These are phyloP conservation scores for Drosophila longiperda DNA, from an alignment of 2,888 invertebrate species.

Conservation along the genomic window DNA sequence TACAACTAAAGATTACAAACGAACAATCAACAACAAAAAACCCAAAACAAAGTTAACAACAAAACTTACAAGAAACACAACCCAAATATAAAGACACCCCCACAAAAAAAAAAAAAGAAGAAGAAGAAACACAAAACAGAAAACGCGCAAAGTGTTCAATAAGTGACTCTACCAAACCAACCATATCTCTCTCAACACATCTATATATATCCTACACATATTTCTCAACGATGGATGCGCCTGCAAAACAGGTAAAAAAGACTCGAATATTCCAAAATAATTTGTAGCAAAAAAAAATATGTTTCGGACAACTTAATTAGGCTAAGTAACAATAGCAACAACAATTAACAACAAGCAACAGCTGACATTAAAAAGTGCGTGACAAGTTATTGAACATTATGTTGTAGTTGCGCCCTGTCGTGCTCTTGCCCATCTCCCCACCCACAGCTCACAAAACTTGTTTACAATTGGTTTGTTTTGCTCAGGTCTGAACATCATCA, in stretches of 20 bases:
- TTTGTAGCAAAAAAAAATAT: slow-evolving; percentile 56
- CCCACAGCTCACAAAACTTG: slow-evolving; percentile 58
- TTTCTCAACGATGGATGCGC: slow-evolving; percentile 75
- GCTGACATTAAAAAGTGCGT: slow-evolving; percentile 57
- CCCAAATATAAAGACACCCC: slow-evolving; percentile 39
- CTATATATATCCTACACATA: slow-evolving; percentile 11
- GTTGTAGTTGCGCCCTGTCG: slow-evolving; percentile 45
- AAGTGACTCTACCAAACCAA: slow-evolving; percentile 34
- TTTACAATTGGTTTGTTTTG: slow-evolving; percentile 67
- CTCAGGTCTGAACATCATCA: slow-evolving; percentile 35
- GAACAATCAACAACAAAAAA: slow-evolving; percentile 19
- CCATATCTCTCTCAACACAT: slow-evolving; percentile 11
- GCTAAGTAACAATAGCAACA: slow-evolving; percentile 64
- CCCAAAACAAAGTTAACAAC: slow-evolving; percentile 49
- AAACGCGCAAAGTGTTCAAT: slow-evolving; percentile 41
- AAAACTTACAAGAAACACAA: slow-evolving; percentile 32
- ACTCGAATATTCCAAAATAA: slow-evolving; percentile 50
- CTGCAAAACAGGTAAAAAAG: slow-evolving; percentile 70
- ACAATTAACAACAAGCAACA: slow-evolving; percentile 22
- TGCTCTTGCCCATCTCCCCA: slow-evolving; percentile 37
- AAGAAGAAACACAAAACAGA: slow-evolving; percentile 5
- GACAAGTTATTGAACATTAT: slow-evolving; percentile 68
- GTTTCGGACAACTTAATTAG: slow-evolving; percentile 65
- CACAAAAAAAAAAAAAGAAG: slow-evolving; percentile 31
- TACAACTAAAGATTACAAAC: slow-evolving; percentile 44